phyloP scores from a whole-genome alignment of 2,888 invertebrate genomes.

The Pemphredon lugubris region DNA sequence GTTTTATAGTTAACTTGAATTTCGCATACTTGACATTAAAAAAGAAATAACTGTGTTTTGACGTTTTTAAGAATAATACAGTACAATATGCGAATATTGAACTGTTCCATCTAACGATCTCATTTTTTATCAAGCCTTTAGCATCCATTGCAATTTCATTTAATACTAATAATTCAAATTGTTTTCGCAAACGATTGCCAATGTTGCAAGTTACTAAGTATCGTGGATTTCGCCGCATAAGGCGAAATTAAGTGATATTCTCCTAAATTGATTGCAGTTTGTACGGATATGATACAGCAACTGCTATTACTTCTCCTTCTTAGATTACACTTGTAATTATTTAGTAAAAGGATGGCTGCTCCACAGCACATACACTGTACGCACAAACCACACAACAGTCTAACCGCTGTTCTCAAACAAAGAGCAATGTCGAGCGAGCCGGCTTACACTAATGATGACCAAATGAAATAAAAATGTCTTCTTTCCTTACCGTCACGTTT shows the following conservation, averaged over 20 bases:
- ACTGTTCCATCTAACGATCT: slow-evolving; percentile 16
- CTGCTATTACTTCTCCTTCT: slow-evolving; percentile 30
- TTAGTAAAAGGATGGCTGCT: slow-evolving; percentile 75
- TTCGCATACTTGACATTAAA: neutral
- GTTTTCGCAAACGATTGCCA: neutral
- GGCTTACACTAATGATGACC: slow-evolving; percentile 80
- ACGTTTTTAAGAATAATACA: neutral
- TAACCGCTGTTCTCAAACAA: slow-evolving; percentile 77
- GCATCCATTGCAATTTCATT: slow-evolving; percentile 14
- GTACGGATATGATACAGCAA: too few relatives aligned
- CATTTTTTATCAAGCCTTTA: slow-evolving; percentile 14
- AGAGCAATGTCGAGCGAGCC: slow-evolving; percentile 77
- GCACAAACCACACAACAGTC: slow-evolving; percentile 79
- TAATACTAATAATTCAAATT: slow-evolving; percentile 24
- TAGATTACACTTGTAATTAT: slow-evolving; percentile 11
- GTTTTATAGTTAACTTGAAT: neutral
- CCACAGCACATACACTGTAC: slow-evolving; percentile 78
- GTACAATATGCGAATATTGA: neutral
- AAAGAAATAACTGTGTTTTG: too few relatives aligned
- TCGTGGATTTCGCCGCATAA: too few relatives aligned
- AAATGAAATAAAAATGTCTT: slow-evolving; percentile 67
- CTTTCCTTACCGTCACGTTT: slow-evolving; percentile 64
- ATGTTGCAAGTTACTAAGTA: slow-evolving; percentile 30
- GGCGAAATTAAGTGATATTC: neutral
- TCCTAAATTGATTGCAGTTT: neutral